Base-by-base conservation (phyloP, 2,888 invertebrate genomes). In the Epinotia ramella region DNA sequence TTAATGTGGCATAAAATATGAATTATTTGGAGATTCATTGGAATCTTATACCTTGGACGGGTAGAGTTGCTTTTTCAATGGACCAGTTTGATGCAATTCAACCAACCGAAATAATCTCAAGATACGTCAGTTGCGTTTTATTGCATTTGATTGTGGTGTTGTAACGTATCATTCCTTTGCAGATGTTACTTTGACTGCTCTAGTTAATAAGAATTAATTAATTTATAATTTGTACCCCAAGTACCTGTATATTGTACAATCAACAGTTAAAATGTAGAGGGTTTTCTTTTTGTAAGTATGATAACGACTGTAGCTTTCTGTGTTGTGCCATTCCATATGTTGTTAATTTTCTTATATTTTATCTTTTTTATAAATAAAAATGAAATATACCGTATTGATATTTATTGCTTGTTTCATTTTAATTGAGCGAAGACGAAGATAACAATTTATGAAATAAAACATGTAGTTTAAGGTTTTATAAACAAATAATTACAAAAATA, bases 401-500 rank as follows among this genome's bases (percentile, higher is more conserved):
- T 40, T 57, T 40, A 53, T 60, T 24, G 60, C 40, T 70, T 66
- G 60, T 75, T 70, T 75, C 62, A 71, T 70, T 73, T n/a, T 56
- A 53, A 64, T 53, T 60, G 66, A 66, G 66, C 33, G 53, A 62
- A 33, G 16, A 72, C 1, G 13, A 57, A 57, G 40, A 64, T 69
- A 67, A 62, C 60, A 64, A 59, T 62, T 40, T 2, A 18, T 73
- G 72, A 74, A 76, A 78, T 73, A 68, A 75, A 73, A 79, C 24
- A 65, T 33, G 67, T 4, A 69, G 70, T 71, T 65, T 49, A 64
- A 69, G 56, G 70, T 70, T 71, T 75, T 71, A 66, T 75, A 74
- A 81, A 69, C 67, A 73, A 68, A 79, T 81, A 79, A 80, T 81
- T 80, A 81, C 66, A 79, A 84, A 84, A 83, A 84, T 83, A 84